Base-by-base conservation (phyloP, 1,140 invertebrate species). In the Drosophila takahashii region DNA sequence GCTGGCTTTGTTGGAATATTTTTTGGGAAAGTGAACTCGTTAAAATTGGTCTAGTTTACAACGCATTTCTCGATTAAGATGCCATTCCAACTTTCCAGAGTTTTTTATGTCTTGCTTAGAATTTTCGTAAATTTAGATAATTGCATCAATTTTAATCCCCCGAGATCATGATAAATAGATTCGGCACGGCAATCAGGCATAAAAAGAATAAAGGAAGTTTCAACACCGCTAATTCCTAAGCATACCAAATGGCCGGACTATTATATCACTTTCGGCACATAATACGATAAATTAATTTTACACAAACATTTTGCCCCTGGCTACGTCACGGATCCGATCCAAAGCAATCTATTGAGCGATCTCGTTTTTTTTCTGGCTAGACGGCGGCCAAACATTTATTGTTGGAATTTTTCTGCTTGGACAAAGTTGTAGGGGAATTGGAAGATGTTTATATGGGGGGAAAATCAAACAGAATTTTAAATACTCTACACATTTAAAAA, bases 251-350 rank as follows among this genome's bases (percentile, higher is more conserved):
- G 48, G 37, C 39, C 18, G 18, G 34, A 39, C 80, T 69, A 76
- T 84, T 87, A 69, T 76, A 86, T 87, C 75, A 87, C 79, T 87
- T 79, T 86, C 70, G 61, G 75, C 83, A 83, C 75, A 87, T 79
- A 86, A 83, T 83, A 83, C 70, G 70, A 86, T 86, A 83, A 86
- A 87, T 86, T 86, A 65, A 69, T 62, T 69, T 81, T 87, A 75
- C 75, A 84, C 81, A 84, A 60, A 75, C 54, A 84, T 66, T 66
- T 72, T 22, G 53, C 50, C 32, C 9, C 7, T 41, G 71, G 71
- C 66, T 69, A 77, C 66, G 77, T 85, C 73, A 81, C 69, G 56
- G 54, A 39, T 66, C 32, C 47, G 54, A 39, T 66, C 32, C 47
- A 42, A 16, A 50, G 13, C 62, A 42, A 62, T 42, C 26, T 41